Base-by-base conservation (phyloP, 2,888 invertebrate species). In the Diplolepis rosae region DNA sequence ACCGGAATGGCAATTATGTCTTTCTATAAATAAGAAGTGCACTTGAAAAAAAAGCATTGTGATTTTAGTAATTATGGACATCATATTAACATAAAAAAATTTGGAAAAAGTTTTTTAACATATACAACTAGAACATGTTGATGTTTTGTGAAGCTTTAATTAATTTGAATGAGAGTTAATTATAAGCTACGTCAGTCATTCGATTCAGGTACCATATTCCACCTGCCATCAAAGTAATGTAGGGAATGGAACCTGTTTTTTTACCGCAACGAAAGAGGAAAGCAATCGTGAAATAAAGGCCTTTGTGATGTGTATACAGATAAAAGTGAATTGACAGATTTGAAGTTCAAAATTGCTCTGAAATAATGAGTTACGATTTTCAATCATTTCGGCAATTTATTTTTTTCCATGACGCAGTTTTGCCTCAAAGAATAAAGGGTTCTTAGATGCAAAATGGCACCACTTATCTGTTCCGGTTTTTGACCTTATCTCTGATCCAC, bases 341-440 rank as follows among this genome's bases (percentile, higher is more conserved):
- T n/a, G n/a, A n/a, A n/a, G n/a, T n/a, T n/a, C n/a, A n/a, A n/a
- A n/a, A n/a, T n/a, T n/a, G n/a, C n/a, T n/a, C n/a, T n/a, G n/a
- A n/a, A n/a, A n/a, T n/a, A n/a, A n/a, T n/a, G n/a, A n/a, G n/a
- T n/a, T n/a, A n/a, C n/a, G n/a, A n/a, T n/a, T n/a, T n/a, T n/a
- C n/a, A n/a, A n/a, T n/a, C n/a, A n/a, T n/a, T n/a, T n/a, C n/a
- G n/a, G n/a, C n/a, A n/a, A n/a, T n/a, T n/a, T n/a, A n/a, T n/a
- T n/a, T n/a, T n/a, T n/a, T n/a, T n/a, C n/a, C n/a, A n/a, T n/a
- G n/a, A n/a, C 52, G 54, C 18, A 79, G 79, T 81, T 78, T 80
- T 79, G 80, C 78, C 80, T 80, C 78, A 81, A 79, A 80, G 79
- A 81, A 81, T 81, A 79, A 79, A 81, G 81, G 77, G 81, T 81